Base-by-base conservation (phyloP, 2,888 invertebrate species). In the Eilema depressum region DNA sequence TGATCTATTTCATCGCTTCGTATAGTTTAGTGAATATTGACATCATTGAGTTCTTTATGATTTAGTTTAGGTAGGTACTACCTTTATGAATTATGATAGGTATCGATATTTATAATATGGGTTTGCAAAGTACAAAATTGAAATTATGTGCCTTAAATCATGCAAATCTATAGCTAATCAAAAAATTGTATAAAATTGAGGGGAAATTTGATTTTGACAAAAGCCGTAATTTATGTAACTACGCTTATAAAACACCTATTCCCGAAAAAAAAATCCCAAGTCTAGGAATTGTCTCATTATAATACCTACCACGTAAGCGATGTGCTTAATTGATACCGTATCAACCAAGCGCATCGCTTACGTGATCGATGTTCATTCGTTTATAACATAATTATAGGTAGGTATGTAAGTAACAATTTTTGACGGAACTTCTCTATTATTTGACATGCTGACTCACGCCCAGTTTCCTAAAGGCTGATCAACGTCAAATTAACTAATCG, bases 1-100 rank as follows among this genome's bases (percentile, higher is more conserved):
- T 76, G 63, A 75, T 73, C 65, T 74, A 63, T 70, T 64, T 69
- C 23, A 56, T 70, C 68, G 25, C 60, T 3, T 63, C 57, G 12
- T 60, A 56, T n/a, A n/a, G 68, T 25, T 66, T 68, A 59, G 26
- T 25, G 14, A 59, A 47, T 41, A 41, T 47, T 20, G 47, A 47
- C 5, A 47, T 47, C 20, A 47, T 47, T 47, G 20, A 47, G 14
- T 14, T 3, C 37, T 41, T 41, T 17, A 41, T 11, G 17, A 47
- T 47, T 47, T 7, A 17, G 41, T 20, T 47, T 47, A n/a, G n/a
- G n/a, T n/a, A n/a, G n/a, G n/a, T n/a, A 7, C 1, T 14, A 47
- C 12, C 8, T 47, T 0, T 47, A 20, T 20, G 20, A 20, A 47
- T 47, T 17, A 20, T 0, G 7, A 20, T 7, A 47, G 47, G 12